A percentile compares a stretch with the other conserved stretches of the same genome.
These are phyloP conservation scores for Microchrysa polita DNA, from an alignment of 2,888 invertebrate species.

Conservation along the genomic window DNA sequence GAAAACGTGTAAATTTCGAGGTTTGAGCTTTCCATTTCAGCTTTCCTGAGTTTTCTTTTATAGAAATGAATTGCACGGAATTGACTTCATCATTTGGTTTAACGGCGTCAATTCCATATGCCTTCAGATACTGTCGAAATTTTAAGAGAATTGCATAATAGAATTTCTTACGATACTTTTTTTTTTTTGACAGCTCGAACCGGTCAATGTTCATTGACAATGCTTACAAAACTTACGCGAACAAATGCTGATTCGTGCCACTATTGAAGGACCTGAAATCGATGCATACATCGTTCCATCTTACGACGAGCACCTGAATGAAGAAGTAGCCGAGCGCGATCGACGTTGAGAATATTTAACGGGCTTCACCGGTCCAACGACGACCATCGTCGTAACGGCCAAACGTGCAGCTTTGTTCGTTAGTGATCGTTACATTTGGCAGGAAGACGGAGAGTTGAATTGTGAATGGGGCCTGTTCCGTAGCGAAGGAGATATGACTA, in stretches of 20 bases:
- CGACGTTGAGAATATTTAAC: constrained; percentile 80
- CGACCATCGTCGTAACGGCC: constrained; percentile 76
- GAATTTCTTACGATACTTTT: too few relatives aligned
- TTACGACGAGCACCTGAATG: constrained; percentile 87
- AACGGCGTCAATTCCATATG: too few relatives aligned
- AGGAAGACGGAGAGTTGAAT: constrained; percentile 85
- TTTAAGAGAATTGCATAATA: background rate
- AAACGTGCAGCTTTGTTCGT: constrained; percentile 86
- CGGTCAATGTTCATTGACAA: constrained; percentile 56
- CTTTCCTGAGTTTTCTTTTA: too few relatives aligned
- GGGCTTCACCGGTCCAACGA: constrained; percentile 82
- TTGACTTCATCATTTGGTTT: too few relatives aligned
- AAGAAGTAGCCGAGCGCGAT: constrained; percentile 79
- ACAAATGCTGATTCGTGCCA: constrained; percentile 66
- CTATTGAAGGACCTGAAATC: constrained; percentile 62
- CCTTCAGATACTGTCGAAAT: too few relatives aligned
- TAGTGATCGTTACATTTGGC: constrained; percentile 85
- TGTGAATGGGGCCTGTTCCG: constrained; percentile 92
- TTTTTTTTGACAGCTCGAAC: constrained; percentile 46
- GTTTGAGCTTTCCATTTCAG: too few relatives aligned
- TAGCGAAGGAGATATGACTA: constrained; percentile 70
- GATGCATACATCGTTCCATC: constrained; percentile 81
- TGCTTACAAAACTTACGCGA: constrained; percentile 64
- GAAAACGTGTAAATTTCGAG: too few relatives aligned
- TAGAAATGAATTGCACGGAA: too few relatives aligned